A percentile compares a stretch with the other conserved stretches of the same genome.
Evolutionary conservation across 2,113 vertebrate species (phyloP).

Genomic region (Atherinomorus stipes): DNA sequence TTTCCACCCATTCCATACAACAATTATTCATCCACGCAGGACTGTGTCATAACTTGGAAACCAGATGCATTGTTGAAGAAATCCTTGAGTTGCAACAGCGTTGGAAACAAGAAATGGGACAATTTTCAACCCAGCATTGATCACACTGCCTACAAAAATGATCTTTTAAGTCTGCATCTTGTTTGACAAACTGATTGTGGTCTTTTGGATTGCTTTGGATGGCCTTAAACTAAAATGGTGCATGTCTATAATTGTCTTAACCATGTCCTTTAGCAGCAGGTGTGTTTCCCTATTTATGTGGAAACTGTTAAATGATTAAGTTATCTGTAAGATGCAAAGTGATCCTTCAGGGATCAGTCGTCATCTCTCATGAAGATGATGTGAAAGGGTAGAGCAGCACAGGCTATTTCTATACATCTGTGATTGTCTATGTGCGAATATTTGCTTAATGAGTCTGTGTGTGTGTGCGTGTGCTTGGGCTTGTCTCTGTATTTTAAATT

Average conservation of each 20-base stretch:
- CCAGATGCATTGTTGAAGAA: neutral
- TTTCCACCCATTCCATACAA: neutral
- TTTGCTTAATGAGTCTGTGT: slow-evolving; percentile 38
- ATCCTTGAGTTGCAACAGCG: slow-evolving; percentile 21
- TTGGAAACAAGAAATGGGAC: slow-evolving; percentile 9
- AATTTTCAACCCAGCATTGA: slow-evolving; percentile 22
- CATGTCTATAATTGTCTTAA: slow-evolving; percentile 56
- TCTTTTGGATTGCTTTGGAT: slow-evolving; percentile 16
- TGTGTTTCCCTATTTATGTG: slow-evolving; percentile 41
- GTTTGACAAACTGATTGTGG: neutral
- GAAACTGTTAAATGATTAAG: slow-evolving; percentile 44
- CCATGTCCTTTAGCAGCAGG: slow-evolving; percentile 68
- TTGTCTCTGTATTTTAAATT: slow-evolving; percentile 46
- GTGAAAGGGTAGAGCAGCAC: slow-evolving; percentile 70
- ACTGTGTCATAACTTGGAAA: neutral
- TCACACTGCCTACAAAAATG: neutral
- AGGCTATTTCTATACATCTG: slow-evolving; percentile 67
- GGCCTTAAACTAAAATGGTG: neutral
- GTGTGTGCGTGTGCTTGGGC: slow-evolving; percentile 29
- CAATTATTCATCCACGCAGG: neutral
- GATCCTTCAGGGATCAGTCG: slow-evolving; percentile 77
- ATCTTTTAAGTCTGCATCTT: slow-evolving; percentile 9
- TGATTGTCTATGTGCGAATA: slow-evolving; percentile 37
- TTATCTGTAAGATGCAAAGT: slow-evolving; percentile 56
- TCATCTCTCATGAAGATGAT: slow-evolving; percentile 78